phyloP scores from a whole-genome alignment of 2,888 invertebrate genomes.

The Andrena minutula region DNA sequence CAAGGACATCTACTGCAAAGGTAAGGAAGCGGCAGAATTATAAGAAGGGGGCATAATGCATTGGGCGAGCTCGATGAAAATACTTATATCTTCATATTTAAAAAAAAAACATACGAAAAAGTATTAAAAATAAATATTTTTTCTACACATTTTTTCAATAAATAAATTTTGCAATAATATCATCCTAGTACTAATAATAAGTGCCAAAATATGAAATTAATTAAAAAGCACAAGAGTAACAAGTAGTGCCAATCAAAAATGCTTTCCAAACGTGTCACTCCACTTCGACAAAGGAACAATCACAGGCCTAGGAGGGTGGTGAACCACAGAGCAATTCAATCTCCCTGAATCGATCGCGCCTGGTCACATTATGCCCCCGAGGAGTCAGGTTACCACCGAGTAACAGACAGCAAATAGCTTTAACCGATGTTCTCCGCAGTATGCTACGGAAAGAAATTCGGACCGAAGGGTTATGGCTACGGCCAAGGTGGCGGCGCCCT shows the following conservation, averaged over 20 bases:
- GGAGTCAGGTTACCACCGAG: slow-evolving; percentile 23
- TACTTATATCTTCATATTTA: neutral
- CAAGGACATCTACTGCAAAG: slow-evolving; percentile 98
- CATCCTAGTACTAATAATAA: too few relatives aligned
- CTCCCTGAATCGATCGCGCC: neutral
- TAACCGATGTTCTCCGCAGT: slow-evolving; percentile 87
- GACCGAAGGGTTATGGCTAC: slow-evolving; percentile 98
- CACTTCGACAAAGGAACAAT: too few relatives aligned
- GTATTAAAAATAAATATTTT: too few relatives aligned
- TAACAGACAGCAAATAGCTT: slow-evolving; percentile 68
- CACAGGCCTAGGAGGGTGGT: too few relatives aligned
- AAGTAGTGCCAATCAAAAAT: too few relatives aligned
- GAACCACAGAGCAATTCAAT: neutral
- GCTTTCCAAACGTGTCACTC: too few relatives aligned
- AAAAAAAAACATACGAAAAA: neutral
- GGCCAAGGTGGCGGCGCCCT: slow-evolving; percentile 98
- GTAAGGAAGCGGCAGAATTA: slow-evolving; percentile 85
- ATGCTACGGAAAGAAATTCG: slow-evolving; percentile 98
- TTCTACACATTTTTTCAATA: too few relatives aligned
- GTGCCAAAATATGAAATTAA: too few relatives aligned
- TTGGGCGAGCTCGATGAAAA: slow-evolving; percentile 8
- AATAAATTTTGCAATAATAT: too few relatives aligned
- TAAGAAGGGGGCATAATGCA: slow-evolving; percentile 27
- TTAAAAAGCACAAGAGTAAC: too few relatives aligned
- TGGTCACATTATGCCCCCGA: neutral